Percentiles rank a stretch among this genome's conserved stretches.
These are phyloP conservation scores for Jaculus jaculus DNA, from an alignment of 2,113 vertebrate genomes.

Conservation along the genomic window DNA sequence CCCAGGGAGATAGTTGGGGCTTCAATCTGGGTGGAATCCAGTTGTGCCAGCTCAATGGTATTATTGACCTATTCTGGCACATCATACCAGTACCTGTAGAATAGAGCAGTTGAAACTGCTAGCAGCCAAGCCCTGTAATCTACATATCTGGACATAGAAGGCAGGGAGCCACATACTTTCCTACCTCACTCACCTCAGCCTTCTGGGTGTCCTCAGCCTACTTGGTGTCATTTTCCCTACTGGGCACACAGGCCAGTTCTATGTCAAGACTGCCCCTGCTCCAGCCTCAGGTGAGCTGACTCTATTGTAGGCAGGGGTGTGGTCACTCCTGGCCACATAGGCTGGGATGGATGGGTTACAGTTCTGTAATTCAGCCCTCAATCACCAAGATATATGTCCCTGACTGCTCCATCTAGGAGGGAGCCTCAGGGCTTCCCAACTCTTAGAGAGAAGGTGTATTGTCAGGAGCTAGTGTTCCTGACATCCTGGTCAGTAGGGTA, in stretches of 20 bases:
- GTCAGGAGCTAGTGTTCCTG: conserved; percentile 35
- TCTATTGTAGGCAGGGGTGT: not conserved
- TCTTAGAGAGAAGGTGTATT: conserved; percentile 40
- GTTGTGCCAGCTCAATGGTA: not conserved
- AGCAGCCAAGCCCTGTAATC: conserved; percentile 17
- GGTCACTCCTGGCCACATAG: conserved; percentile 35
- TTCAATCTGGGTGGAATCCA: conserved; percentile 47
- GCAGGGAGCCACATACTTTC: conserved; percentile 55
- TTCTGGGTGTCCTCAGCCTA: not conserved
- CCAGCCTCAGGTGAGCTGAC: conserved; percentile 38
- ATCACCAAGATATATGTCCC: conserved; percentile 56
- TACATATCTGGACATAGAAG: conserved; percentile 67
- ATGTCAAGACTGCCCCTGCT: not conserved
- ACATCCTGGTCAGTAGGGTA: conserved; percentile 44
- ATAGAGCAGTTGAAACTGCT: not conserved
- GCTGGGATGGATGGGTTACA: not conserved
- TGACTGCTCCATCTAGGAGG: conserved; percentile 39
- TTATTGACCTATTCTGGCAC: conserved; percentile 35
- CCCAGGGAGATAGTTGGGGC: not conserved
- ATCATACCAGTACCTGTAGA: conserved; percentile 9
- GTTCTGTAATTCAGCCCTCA: conserved; percentile 52
- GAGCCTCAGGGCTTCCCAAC: conserved; percentile 43
- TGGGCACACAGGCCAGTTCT: conserved; percentile 13
- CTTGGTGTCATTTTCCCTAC: conserved; percentile 18
- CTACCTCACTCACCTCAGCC: conserved; percentile 51